phyloP scores from a whole-genome alignment of 2,797 vertebrate genomes.

The Lepus oiostolus region DNA sequence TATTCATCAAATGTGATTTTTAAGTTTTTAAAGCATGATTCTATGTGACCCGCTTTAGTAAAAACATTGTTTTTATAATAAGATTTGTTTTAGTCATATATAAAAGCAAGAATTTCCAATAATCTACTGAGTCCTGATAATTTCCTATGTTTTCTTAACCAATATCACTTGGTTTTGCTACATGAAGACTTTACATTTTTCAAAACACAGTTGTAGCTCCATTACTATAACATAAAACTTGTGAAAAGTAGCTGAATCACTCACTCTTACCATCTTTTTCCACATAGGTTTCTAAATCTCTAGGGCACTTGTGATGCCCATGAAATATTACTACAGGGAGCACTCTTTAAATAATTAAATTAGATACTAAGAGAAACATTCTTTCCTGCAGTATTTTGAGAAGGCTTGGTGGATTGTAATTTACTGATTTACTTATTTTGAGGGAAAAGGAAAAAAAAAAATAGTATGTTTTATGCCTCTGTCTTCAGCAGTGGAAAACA shows the following conservation, averaged over 20 bases:
- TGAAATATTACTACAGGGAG: slow-evolving; percentile 38
- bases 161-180: not conserved
- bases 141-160: not conserved
- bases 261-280: not conserved
- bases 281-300: slow-evolving; percentile 34
- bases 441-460: not conserved
- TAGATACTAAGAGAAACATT: slow-evolving; percentile 29
- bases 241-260: not conserved
- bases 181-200: not conserved
- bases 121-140: not conserved
- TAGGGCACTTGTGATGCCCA: not conserved
- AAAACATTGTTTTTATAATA: slow-evolving; percentile 11
- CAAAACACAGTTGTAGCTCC: not conserved
- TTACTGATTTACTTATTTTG: slow-evolving; percentile 29
- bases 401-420: not conserved
- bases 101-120: not conserved
- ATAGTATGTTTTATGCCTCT: not conserved
- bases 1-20: slow-evolving; percentile 18
- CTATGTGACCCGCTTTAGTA: not conserved
- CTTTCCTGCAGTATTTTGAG: slow-evolving; percentile 38
- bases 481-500: not conserved
- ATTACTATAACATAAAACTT: slow-evolving; percentile 2
- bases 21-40: slow-evolving; percentile 49
- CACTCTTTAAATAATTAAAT: slow-evolving; percentile 37
- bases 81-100: not conserved